phyloP scores from a whole-genome alignment of 2,888 invertebrate genomes.

The Epirrita christyi region DNA sequence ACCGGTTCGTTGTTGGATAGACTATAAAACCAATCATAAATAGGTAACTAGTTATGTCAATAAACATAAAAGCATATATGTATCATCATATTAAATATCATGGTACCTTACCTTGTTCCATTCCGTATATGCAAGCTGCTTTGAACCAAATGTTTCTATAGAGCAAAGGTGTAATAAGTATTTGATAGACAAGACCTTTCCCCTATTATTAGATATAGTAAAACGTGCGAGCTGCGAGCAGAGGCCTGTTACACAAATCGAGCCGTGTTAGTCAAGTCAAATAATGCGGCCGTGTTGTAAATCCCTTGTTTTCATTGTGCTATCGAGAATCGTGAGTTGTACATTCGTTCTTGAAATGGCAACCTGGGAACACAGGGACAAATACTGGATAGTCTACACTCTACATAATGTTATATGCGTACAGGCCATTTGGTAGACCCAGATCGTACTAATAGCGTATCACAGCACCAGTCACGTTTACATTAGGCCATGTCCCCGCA shows the following conservation, averaged over 20 bases:
- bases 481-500: slow-evolving; percentile 36
- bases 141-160: slow-evolving; percentile 29
- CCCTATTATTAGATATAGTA: slow-evolving; percentile 48
- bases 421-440: slow-evolving; percentile 32
- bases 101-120: slow-evolving; percentile 16
- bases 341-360: slow-evolving; percentile 62
- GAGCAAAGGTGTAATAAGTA: slow-evolving; percentile 42
- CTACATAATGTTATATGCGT: slow-evolving; percentile 39
- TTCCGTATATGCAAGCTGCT: slow-evolving; percentile 16
- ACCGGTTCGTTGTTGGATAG: slow-evolving; percentile 1
- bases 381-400: slow-evolving; percentile 45
- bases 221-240: slow-evolving; percentile 43
- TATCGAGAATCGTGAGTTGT: slow-evolving; percentile 68
- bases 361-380: slow-evolving; percentile 51
- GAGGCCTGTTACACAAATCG: slow-evolving; percentile 48
- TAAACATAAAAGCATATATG: slow-evolving; percentile 13
- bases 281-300: slow-evolving; percentile 62
- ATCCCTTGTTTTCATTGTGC: slow-evolving; percentile 67
- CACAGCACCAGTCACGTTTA: slow-evolving; percentile 44
- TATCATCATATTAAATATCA: slow-evolving; percentile 8
- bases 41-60: slow-evolving; percentile 15
- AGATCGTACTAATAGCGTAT: slow-evolving; percentile 50
- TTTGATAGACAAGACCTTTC: slow-evolving; percentile 50
- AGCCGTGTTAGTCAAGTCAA: slow-evolving; percentile 58
- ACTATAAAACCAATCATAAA: slow-evolving; percentile 4